Evolutionary conservation across 2,113 vertebrate species (phyloP), one percentile per base, ranked within the genome.

Genomic region (Pseudonaja textilis): DNA sequence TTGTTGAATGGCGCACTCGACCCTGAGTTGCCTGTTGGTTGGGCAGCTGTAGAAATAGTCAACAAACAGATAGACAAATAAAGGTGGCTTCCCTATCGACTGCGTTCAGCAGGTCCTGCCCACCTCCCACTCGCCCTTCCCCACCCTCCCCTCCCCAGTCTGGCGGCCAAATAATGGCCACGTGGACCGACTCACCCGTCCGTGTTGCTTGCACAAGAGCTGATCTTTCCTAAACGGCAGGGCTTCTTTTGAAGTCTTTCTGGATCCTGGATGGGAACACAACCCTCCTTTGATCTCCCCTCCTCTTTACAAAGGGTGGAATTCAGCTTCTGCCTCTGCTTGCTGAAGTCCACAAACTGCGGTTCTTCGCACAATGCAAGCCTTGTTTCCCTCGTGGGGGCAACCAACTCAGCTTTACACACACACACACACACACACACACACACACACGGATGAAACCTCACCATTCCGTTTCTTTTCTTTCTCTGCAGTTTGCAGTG

Each of bases 401-500:
- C 42, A 89, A 95, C 0, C 10, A 90, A 64, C 91, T 23, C 52
- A 94, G 90, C 95, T 55, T 85, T 50, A 8, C 6, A 47, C 45
- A 45, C 6, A 47, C 5, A 47, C 6, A 47, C 47, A 47, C 47
- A 47, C 47, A 47, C 47, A 47, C 47, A 47, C 47, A 8, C 47
- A 47, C 47, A 47, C 47, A 47, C 6, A 47, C 6, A 47, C 0
- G 93, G 95, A 94, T 94, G 95, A 55, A 61, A 52, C 6, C 42
- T 61, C 42, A 93, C 96, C 95, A 91, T 96, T 93, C 94, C 90
- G 91, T 57, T 92, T 93, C 94, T 96, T 95, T 96, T 95, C 96
- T 96, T 69, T 16, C 94, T 0, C 96, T 94, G 95, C 95, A 96
- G 95, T 96, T 96, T 96, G 96, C 47, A 97, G 97, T 97, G 96